Base-by-base conservation (phyloP, 1,140 invertebrate species). In the Eriocheir sinensis region DNA sequence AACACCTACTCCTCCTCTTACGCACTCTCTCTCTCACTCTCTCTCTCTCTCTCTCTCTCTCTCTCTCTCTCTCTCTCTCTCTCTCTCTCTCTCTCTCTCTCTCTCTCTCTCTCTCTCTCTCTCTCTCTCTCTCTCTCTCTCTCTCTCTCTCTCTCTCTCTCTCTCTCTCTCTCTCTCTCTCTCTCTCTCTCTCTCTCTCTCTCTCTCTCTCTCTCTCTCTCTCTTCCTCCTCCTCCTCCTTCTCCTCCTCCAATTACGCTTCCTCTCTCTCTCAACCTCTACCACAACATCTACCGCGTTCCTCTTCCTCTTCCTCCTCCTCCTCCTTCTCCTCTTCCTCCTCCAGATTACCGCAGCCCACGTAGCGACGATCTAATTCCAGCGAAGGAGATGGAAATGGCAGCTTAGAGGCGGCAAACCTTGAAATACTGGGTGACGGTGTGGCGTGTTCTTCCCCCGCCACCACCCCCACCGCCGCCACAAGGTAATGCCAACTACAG, bases 361-460 rank as follows among this genome's bases (percentile, higher is more conserved):
- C 60, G 60, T 72, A 72, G 60, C 21, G 6, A 21, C 60, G 60
- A 72, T 72, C 60, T 72, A 72, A 72, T 72, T 72, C 27, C 60
- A 72, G 60, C 60, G 21, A 72, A 72, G 60, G 60, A 72, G 60
- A 72, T 72, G 60, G 60, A 72, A 72, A 72, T 72, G 60, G 60
- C 60, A 72, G 21, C 60, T 72, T 72, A 2, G 60, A 72, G 21
- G 60, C 8, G 60, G 60, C n/a, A 72, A 72, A 72, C 60, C 60
- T 1, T 72, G 60, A 72, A 72, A 72, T 72, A 72, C 21, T 72
- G 60, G 21, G 60, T 72, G 60, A 21, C 60, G 60, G n/a, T n/a
- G 21, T 12, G 60, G 27, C 60, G n/a, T n/a, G 60, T 72, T n/a
- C 21, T n/a, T n/a, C n/a, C n/a, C n/a, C n/a, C n/a, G n/a, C n/a